Percentiles rank a stretch among this genome's conserved stretches.
These are phyloP conservation scores for Eurytoma adleriae DNA, from an alignment of 2,888 invertebrate species.

Conservation along the genomic window DNA sequence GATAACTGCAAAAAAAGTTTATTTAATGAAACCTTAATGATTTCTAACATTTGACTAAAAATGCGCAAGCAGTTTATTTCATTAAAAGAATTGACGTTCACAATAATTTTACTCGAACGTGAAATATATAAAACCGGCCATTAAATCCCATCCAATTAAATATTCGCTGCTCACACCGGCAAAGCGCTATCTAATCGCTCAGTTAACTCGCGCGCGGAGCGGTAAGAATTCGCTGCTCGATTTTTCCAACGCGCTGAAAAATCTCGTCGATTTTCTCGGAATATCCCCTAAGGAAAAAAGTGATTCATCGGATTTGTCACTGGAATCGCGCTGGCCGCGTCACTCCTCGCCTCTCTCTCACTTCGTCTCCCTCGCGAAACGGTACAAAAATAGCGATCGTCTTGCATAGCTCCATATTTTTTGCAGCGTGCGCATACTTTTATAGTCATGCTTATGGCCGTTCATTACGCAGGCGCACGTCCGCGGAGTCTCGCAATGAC, in stretches of 20 bases:
- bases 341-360: neutral
- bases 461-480: constrained; percentile 5
- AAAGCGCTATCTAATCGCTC: neutral
- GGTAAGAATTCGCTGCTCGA: neutral
- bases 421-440: constrained; percentile 15
- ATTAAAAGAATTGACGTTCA: neutral
- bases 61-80: neutral
- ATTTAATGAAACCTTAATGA: neutral
- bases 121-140: too few species aligned
- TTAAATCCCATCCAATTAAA: too few species aligned
- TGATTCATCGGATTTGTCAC: constrained; percentile 39
- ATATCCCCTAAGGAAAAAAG: neutral
- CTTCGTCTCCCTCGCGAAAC: neutral
- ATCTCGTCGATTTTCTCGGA: neutral
- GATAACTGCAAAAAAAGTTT: too few species aligned
- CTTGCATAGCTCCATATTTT: constrained; percentile 34
- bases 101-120: too few species aligned
- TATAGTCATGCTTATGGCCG: constrained; percentile 18
- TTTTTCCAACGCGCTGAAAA: neutral
- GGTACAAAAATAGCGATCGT: constrained; percentile 37
- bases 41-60: neutral
- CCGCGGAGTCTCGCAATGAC: constrained; percentile 16
- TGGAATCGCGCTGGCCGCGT: neutral
- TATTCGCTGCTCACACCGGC: neutral
- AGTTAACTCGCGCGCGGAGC: neutral